A percentile compares a stretch with the other conserved stretches of the same genome.
Evolutionary conservation across 2,797 vertebrate genomes (phyloP).

Genomic region (Yasuhikotakia modesta): DNA sequence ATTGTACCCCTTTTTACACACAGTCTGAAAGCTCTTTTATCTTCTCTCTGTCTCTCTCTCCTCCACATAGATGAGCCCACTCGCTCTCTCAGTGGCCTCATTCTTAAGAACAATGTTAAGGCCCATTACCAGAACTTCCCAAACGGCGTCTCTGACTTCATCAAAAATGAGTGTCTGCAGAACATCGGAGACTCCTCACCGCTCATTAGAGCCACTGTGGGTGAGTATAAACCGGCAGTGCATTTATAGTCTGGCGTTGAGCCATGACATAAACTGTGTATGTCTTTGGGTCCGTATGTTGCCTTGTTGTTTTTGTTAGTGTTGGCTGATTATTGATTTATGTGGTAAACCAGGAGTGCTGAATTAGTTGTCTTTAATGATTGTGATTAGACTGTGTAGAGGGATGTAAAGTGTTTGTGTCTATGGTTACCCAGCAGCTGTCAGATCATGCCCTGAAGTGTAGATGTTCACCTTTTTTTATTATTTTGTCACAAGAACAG

Average conservation of each 20-base stretch:
- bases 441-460: not conserved
- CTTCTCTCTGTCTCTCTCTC: too few relatives aligned
- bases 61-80: conserved; percentile 88
- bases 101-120: conserved; percentile 98
- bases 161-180: conserved; percentile 95
- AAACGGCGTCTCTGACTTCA: conserved; percentile 93
- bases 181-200: conserved; percentile 95
- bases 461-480: too few relatives aligned
- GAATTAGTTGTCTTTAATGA: not conserved
- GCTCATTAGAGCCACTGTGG: conserved; percentile 95
- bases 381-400: conserved; percentile 11
- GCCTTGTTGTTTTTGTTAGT: not conserved
- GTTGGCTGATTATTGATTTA: conserved; percentile 17
- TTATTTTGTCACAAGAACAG: too few relatives aligned
- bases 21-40: too few relatives aligned
- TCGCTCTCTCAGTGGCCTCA: conserved; percentile 94
- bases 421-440: conserved; percentile 38
- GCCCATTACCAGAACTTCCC: conserved; percentile 98
- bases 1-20: too few relatives aligned
- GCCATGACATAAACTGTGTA: not conserved
- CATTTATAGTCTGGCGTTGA: not conserved
- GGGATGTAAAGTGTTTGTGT: conserved; percentile 15
- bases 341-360: not conserved
- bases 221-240: conserved; percentile 75
- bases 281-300: not conserved